These are phyloP conservation scores for Scaptomyza cyrtandrae DNA, from an alignment of 2,888 invertebrate genomes.

Conservation along the genomic window DNA sequence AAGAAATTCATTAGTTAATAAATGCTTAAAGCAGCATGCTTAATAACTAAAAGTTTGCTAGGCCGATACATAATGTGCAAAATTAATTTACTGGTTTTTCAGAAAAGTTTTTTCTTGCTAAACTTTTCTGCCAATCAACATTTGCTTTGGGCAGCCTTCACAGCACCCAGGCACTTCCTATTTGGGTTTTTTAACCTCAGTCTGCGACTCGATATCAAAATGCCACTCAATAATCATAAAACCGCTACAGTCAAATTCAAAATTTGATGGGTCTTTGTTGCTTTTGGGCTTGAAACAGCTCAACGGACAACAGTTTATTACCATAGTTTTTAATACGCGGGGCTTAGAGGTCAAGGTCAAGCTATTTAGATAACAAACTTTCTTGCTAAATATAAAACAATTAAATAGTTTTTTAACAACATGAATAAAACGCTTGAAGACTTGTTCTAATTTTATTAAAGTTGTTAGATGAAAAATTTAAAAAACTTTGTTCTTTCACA, in stretches of 20 bases:
- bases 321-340: slow-evolving; percentile 3
- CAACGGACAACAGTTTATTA: slow-evolving; percentile 15
- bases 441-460: background rate
- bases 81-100: background rate
- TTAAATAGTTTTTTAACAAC: too few relatives aligned
- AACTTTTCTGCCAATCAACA: slow-evolving; percentile 6
- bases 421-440: background rate
- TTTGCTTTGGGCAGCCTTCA: slow-evolving; percentile 44
- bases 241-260: slow-evolving; percentile 10
- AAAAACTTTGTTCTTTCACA: background rate
- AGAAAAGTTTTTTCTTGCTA: slow-evolving; percentile 1
- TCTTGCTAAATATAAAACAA: too few relatives aligned
- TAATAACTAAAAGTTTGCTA: background rate
- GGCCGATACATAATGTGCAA: too few relatives aligned
- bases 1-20: slow-evolving; percentile 8
- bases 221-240: slow-evolving; percentile 29
- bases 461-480: background rate
- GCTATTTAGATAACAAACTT: background rate
- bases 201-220: slow-evolving; percentile 24
- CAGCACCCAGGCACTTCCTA: slow-evolving; percentile 57
- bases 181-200: slow-evolving; percentile 70
- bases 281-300: slow-evolving; percentile 1
- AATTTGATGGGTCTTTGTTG: slow-evolving; percentile 21
- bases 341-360: slow-evolving; percentile 47
- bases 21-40: background rate